phyloP scores from a whole-genome alignment of 2,797 vertebrate genomes.

The Poliocrania exsul region DNA sequence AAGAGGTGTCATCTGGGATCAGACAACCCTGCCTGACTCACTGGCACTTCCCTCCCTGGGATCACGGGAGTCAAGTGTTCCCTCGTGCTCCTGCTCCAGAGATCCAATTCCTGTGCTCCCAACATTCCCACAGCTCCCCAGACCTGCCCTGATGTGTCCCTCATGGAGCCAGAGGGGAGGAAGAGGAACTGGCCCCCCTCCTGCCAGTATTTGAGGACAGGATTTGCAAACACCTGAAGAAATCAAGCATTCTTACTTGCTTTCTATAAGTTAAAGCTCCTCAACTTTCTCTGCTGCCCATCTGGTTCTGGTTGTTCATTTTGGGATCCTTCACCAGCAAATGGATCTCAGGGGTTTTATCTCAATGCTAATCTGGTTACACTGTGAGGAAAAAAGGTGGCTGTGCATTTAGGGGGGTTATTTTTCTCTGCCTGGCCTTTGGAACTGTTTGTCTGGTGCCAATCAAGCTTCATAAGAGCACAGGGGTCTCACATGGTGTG shows the following conservation, averaged over 20 bases:
- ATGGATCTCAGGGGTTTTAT: background rate
- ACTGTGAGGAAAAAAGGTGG: background rate
- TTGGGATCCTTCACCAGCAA: background rate
- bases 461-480: background rate
- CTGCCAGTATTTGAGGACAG: background rate
- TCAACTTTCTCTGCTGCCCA: rapidly evolving
- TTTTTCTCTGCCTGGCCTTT: background rate
- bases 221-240: background rate
- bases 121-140: background rate
- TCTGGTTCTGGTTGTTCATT: background rate
- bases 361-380: background rate
- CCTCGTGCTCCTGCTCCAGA: background rate
- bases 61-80: rapidly evolving
- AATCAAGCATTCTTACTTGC: background rate
- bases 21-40: background rate
- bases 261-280: background rate
- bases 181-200: background rate
- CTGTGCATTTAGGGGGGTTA: rapidly evolving
- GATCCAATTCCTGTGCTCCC: background rate
- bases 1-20: background rate
- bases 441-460: background rate
- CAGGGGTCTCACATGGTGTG: rapidly evolving
- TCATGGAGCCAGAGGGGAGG: background rate
- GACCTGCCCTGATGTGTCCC: background rate
- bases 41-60: background rate